Evolutionary conservation across 1,140 invertebrate genomes (phyloP), one percentile per base, ranked within the genome.

Genomic region (Drosophila repletoides): DNA sequence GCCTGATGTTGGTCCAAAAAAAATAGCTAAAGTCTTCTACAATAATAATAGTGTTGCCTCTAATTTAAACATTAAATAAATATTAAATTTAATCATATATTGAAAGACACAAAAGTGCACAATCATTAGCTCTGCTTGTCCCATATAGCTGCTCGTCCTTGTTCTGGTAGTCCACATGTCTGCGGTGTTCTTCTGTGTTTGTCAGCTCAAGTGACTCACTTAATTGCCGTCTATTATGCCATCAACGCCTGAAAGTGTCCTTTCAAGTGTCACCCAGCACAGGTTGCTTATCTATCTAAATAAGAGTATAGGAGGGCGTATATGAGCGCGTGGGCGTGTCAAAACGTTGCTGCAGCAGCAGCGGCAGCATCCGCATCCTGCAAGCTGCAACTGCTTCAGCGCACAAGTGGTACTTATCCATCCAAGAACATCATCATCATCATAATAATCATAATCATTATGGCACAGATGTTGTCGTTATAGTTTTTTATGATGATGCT

Each of bases 171-270:
- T n/a, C n/a, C n/a, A n/a, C n/a, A n/a, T n/a, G n/a, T 55, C 19
- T 38, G 9, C 10, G 10, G 17, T 9, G 6, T 28, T 33, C 43
- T 43, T 41, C 43, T 79, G 75, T 59, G 72, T 69, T 74, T 79
- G 80, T 66, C 74, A 69, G 59, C 80, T 86, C 51, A 65, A 84
- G 80, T 74, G 72, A 56, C 63, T 73, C 80, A 72, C 59, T 80
- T 86, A 86, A 86, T 86, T 86, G 80, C 80, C 72, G 80, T 86
- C 80, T 80, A 86, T 86, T 86, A 86, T 76, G 80, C 72, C 80
- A 86, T 80, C 80, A 86, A 86, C 80, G 80, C 80, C 68, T 69
- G 59, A 41, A 49, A 72, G 77, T 73, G 75, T 72, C 48, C 67
- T 66, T 55, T 84, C 61, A 72, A 80, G 75, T 76, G 72, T 43